Percentiles rank a stretch among this genome's conserved stretches.
These are phyloP conservation scores for Ctenodactylus gundi DNA, from an alignment of 2,113 vertebrate species.

Conservation along the genomic window DNA sequence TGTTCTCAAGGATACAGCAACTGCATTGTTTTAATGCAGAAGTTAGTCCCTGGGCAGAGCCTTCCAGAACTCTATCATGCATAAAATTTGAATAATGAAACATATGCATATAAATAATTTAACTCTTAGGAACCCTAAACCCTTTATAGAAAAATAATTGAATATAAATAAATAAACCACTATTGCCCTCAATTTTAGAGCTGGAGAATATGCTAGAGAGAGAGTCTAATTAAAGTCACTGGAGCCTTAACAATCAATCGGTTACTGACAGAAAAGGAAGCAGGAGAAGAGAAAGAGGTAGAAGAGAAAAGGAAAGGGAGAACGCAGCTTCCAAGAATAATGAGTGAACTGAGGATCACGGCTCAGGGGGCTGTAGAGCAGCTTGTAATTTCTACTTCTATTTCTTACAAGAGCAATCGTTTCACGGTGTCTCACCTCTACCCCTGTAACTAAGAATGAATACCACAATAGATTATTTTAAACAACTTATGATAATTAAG, in stretches of 20 bases:
- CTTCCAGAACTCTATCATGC: constrained; percentile 9
- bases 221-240: constrained; percentile 64
- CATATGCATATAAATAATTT: constrained; percentile 47
- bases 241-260: constrained; percentile 46
- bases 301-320: not conserved
- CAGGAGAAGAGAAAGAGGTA: not conserved
- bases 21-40: not conserved
- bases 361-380: constrained; percentile 26
- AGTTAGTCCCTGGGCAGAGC: not conserved
- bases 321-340: constrained; percentile 3
- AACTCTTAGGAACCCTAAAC: constrained; percentile 7
- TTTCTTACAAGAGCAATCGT: constrained; percentile 28
- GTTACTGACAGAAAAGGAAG: constrained; percentile 33
- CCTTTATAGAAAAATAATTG: not conserved
- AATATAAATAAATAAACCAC: constrained; percentile 38
- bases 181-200: constrained; percentile 1
- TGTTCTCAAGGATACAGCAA: not conserved
- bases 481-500: not conserved
- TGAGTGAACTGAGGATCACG: not conserved
- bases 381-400: constrained; percentile 47
- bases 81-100: constrained; percentile 58
- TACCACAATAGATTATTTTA: not conserved
- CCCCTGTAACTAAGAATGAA: constrained; percentile 1
- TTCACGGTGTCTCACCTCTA: not conserved
- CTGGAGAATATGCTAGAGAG: constrained; percentile 27